Conservation (phyloP, 2,888 invertebrate genomes). For the Tubulanus polymorphus region DNA sequence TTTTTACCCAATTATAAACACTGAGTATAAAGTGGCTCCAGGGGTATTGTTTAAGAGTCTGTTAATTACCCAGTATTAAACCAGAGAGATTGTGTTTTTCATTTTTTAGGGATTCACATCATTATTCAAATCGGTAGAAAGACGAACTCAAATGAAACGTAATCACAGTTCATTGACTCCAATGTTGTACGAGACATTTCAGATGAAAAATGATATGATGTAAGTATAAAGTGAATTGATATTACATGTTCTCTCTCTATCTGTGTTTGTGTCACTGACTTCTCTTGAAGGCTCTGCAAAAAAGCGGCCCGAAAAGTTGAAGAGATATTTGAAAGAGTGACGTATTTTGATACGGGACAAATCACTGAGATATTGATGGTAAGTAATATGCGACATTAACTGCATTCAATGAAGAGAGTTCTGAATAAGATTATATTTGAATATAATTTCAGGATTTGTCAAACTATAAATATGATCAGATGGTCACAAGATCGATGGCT, state of each 20-base stretch:
- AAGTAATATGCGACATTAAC: background rate
- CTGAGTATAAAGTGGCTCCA: too few species aligned
- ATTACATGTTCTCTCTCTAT: too few species aligned
- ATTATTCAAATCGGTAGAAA: conserved; percentile 29
- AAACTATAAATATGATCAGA: conserved; percentile 31
- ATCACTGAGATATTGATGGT: conserved; percentile 28
- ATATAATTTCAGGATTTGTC: conserved; percentile 25
- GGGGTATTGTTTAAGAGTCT: too few species aligned
- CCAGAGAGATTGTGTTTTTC: too few species aligned
- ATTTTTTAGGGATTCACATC: conserved; percentile 25
- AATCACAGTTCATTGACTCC: conserved; percentile 15
- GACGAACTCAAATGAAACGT: conserved; percentile 8
- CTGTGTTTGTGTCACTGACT: background rate
- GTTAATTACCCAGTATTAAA: too few species aligned
- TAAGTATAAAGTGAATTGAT: background rate
- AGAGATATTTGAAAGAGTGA: conserved; percentile 27
- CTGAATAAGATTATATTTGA: background rate
- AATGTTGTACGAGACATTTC: conserved; percentile 22
- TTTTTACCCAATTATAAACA: too few species aligned
- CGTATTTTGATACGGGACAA: conserved; percentile 28
- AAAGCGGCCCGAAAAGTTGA: conserved; percentile 26
- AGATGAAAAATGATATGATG: conserved; percentile 10
- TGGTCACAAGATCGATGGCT: conserved; percentile 30
- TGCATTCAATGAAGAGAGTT: background rate
- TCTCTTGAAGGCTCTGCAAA: conserved; percentile 13